A percentile compares a stretch with the other conserved stretches of the same genome.
Conservation (phyloP, 2,888 invertebrate genomes). For the Amphipoea lucens region DNA sequence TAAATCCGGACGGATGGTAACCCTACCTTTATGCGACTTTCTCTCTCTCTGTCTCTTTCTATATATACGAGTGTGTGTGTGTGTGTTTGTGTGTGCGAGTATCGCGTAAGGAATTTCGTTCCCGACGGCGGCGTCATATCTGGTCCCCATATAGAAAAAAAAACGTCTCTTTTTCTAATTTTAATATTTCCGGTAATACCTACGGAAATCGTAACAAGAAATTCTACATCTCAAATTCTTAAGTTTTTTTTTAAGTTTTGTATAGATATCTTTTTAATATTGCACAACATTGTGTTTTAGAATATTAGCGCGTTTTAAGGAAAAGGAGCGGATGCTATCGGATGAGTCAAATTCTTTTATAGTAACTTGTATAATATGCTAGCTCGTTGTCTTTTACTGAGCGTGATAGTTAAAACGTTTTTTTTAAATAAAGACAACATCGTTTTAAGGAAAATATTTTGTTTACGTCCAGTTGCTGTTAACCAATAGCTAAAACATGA, state of each 20-base stretch:
- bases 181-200: background rate
- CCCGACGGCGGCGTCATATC: too few relatives aligned
- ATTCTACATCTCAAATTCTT: background rate
- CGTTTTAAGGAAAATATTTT: background rate
- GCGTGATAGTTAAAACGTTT: background rate
- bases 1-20: too few relatives aligned
- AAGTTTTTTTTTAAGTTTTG: background rate
- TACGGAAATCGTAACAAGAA: background rate
- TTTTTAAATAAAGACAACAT: background rate
- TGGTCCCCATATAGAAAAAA: too few relatives aligned
- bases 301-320: constrained; percentile 10
- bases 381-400: background rate
- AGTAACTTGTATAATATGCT: background rate
- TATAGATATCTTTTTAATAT: background rate
- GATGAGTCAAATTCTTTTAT: constrained; percentile 14
- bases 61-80: too few relatives aligned
- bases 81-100: too few relatives aligned
- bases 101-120: too few relatives aligned
- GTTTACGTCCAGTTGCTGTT: too few relatives aligned
- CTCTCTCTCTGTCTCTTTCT: too few relatives aligned
- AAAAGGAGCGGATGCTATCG: background rate
- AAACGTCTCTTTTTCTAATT: background rate
- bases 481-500: too few relatives aligned
- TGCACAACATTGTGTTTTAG: constrained; percentile 22
- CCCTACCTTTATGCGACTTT: too few relatives aligned